Conservation (phyloP, 2,113 vertebrate genomes). For the Elaphurus davidianus region DNA sequence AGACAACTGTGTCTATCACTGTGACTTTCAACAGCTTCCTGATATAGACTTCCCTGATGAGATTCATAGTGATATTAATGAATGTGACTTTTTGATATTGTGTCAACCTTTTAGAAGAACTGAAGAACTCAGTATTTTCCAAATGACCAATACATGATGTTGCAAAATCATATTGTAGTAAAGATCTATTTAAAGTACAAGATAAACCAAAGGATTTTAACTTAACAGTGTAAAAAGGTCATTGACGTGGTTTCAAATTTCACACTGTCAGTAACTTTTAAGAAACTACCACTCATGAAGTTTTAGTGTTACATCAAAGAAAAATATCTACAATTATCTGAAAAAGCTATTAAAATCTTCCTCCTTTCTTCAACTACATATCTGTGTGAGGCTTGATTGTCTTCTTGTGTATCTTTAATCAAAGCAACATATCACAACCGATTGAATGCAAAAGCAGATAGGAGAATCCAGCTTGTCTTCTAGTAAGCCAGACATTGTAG, state of each 20-base stretch:
- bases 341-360: not conserved
- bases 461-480: not conserved
- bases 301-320: not conserved
- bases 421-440: not conserved
- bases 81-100: not conserved
- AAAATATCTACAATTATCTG: not conserved
- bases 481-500: not conserved
- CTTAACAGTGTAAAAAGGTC: not conserved
- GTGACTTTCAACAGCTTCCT: not conserved
- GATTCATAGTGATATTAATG: not conserved
- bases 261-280: not conserved
- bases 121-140: not conserved
- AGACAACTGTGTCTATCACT: not conserved
- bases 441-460: not conserved
- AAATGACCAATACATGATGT: not conserved
- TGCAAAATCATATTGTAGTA: not conserved
- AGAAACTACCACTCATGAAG: not conserved
- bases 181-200: conserved; percentile 20
- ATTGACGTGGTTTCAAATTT: not conserved
- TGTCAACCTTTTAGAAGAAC: conserved; percentile 14
- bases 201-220: conserved; percentile 11
- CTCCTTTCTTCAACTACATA: not conserved
- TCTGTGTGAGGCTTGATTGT: not conserved
- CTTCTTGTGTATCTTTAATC: not conserved
- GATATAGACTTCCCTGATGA: not conserved